Percentiles rank a stretch among this genome's conserved stretches.
Evolutionary conservation across 2,113 vertebrate species (phyloP).

Genomic region (Anguilla rostrata): DNA sequence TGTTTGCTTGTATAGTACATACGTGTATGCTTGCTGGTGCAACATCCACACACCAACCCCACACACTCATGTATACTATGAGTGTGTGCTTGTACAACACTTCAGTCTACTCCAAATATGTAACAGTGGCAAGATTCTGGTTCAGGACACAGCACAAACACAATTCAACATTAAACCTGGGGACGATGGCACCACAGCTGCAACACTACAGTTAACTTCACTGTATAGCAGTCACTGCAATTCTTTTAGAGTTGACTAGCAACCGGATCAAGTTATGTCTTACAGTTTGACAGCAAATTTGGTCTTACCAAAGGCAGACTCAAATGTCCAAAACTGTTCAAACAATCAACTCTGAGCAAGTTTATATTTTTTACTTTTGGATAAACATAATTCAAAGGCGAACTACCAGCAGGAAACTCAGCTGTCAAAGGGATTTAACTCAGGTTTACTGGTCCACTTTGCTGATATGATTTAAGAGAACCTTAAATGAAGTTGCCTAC

Average conservation of each 20-base stretch:
- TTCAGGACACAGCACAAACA: no score
- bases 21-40: no score
- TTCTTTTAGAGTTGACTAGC: not conserved
- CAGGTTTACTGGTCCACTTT: not conserved
- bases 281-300: not conserved
- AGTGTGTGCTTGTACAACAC: not conserved
- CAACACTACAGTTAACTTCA: not conserved
- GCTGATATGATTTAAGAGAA: no score
- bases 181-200: not conserved
- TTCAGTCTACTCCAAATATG: not conserved
- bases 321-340: not conserved
- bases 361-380: not conserved
- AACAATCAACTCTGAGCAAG: not conserved
- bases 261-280: not conserved
- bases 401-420: not conserved
- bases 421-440: not conserved
- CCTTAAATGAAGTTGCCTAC: no score
- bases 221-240: not conserved
- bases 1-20: no score
- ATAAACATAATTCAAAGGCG: no score
- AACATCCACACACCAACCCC: no score
- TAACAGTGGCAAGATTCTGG: no score
- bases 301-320: not conserved
- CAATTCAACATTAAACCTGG: not conserved
- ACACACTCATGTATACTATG: not conserved